Evolutionary conservation across 2,797 vertebrate genomes (phyloP), one percentile per base, ranked within the genome.

Genomic region (Eutrigla gurnardus): DNA sequence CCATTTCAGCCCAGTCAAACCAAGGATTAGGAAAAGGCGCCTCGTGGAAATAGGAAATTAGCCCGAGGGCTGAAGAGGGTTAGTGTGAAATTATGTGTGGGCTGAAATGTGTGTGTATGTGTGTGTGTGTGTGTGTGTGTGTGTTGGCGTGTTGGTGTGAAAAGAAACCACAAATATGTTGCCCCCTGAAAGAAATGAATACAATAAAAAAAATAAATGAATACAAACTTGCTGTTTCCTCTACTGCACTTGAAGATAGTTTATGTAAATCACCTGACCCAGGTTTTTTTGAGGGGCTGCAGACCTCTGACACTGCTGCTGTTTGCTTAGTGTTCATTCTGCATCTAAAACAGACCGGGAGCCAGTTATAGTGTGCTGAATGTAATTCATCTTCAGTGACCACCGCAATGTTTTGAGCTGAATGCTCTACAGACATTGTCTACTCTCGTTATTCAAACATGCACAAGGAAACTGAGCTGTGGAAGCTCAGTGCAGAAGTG

Each of bases 41-140:
- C 80, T 69, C 79, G 65, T 91, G 92, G 89, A 94, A 93, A 91
- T 91, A 70, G 78, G 78, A 91, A 94, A 92, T 92, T 93, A 94
- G 89, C 88, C 88, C 39, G 65, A 75, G 85, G 88, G 79, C 80
- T 70, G 32, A 77, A 83, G 74, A 80, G 55, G 61, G 59, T 79
- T 50, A 68, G 67, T 59, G 73, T 53, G 15, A 36, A 45, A 49
- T 39, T 37, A 17, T 82, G 69, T 74, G 73, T 83, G 77, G 75
- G 65, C 36, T 55, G 36, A 15, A 66, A 46, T 62, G 57, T 40
- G 5, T 35, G 32, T 60, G 58, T 67, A 11, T 3, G 36, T 58
- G 36, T 36, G 32, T 35, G 52, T 33, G 52, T 33, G 25, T 32
- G 50, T 32, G 50, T 12, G 53, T 65, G 61, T 78, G 18, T 65